Base-by-base conservation (phyloP, 2,113 vertebrate species). In the Drymodes brunneopygia region DNA sequence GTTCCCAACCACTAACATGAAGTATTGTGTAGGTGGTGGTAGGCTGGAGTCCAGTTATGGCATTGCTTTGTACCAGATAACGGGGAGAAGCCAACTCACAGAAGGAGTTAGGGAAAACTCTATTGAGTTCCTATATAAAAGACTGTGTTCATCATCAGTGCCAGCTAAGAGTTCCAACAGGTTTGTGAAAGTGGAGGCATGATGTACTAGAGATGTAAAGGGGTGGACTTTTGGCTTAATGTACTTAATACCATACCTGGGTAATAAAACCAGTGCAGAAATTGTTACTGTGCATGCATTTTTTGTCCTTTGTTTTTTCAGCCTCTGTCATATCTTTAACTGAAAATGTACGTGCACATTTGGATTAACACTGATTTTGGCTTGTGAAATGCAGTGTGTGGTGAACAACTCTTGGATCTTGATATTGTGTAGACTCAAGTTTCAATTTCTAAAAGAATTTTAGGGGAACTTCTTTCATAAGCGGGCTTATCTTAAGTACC, bases 191-290 rank as follows among this genome's bases (percentile, higher is more conserved):
- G 25, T 2, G 1, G 25, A 64, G 69, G 35, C 21, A 2, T 42
- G 19, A 23, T 31, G 48, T 44, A 12, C 35, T 79, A 7, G 38
- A 57, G 27, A 79, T 28, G 12, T 38, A 74, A 24, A 45, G n/a
- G 14, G 4, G 7, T 44, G 33, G 18, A 54, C 0, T 1, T 69
- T 20, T 0, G 1, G 5, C 15, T 50, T 17, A 14, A 21, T 16
- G 2, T 24, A 14, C 27, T 78, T 47, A 28, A 10, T 10, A 51
- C 31, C 0, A 0, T n/a, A 35, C 18, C 48, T 29, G 11, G 3
- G 8, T 75, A 35, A 18, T 53, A 33, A 73, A 71, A 73, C 10
- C 5, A 24, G 6, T 44, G 45, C 10, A 48, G 58, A 86, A 70
- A 44, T 73, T 4, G 42, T 62, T 81, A 40, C 7, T 22, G 10